These are phyloP conservation scores for Liolophura sinensis DNA, from an alignment of 1,140 invertebrate genomes.

Conservation along the genomic window DNA sequence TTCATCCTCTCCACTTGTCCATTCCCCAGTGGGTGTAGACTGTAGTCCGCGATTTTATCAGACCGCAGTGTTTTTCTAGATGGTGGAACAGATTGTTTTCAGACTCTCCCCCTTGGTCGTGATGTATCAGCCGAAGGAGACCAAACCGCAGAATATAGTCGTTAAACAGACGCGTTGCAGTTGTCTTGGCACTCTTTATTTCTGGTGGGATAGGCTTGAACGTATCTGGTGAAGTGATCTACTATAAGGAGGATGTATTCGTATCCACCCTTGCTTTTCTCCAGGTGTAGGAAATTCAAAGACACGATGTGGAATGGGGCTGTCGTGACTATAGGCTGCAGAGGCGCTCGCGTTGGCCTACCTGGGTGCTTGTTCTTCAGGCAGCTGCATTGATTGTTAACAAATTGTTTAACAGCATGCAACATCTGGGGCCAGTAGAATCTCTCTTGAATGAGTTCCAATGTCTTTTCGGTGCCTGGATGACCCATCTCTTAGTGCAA, in stretches of 20 bases:
- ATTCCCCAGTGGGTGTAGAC: too few species aligned
- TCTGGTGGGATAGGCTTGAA: conserved; percentile 21
- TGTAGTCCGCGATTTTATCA: too few species aligned
- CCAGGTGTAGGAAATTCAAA: conserved; percentile 23
- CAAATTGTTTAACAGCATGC: conserved; percentile 14
- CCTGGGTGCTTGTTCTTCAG: conserved; percentile 10
- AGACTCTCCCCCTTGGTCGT: too few species aligned
- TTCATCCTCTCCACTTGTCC: too few species aligned
- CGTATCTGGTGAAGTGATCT: conserved; percentile 27
- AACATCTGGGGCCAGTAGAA: conserved; percentile 22
- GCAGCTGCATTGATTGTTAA: conserved; percentile 9
- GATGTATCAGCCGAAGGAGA: too few species aligned
- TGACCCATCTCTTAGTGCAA: conserved; percentile 24
- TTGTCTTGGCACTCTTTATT: conserved; percentile 19
- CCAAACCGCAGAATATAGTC: too few species aligned
- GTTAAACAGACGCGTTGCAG: conserved; percentile 13
- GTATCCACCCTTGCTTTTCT: conserved; percentile 18
- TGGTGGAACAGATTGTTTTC: too few species aligned
- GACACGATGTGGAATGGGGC: conserved; percentile 22
- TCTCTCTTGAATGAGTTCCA: conserved; percentile 8
- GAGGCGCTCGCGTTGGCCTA: conserved; percentile 4
- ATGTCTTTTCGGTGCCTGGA: conserved; percentile 12
- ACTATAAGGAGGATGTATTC: conserved; percentile 37
- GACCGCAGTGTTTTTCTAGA: too few species aligned
- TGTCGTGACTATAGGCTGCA: conserved; percentile 15